Evolutionary conservation across 2,888 invertebrate species (phyloP), one percentile per base, ranked within the genome.

Genomic region (Drosophila maculinotata): DNA sequence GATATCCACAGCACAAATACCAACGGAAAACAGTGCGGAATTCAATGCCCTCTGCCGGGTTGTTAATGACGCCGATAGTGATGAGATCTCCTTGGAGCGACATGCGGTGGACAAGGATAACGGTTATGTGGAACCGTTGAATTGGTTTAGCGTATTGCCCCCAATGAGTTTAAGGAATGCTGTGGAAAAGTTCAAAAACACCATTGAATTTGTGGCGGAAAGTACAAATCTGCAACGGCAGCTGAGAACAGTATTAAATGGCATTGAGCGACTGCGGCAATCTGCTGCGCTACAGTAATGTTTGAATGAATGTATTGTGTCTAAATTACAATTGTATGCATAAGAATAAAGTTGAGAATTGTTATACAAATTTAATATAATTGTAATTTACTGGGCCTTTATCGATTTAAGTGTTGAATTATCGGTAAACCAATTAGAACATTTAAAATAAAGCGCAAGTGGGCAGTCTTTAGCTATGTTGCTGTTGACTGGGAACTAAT

Each of bases 91-190:
- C 15, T 57, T 93, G 12, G 90, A 92, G 58, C 90, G 89, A 26
- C 89, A 89, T 51, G 47, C 74, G 1, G 72, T 90, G 83, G 69
- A 93, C 86, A 89, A 93, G 88, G 79, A 87, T 1, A 75, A 84
- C 1, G 90, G 90, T 2, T 91, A 90, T 25, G 84, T 92, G 81
- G 90, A 97, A 90, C 97, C 97, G 0, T 89, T 97, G 26, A 94
- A 94, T 70, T 97, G 97, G 97, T 98, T 97, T 92, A 97, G 97
- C 9, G 94, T 97, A 33, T 91, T 98, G 30, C 96, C 97, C 0
- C 97, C 97, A 0, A 95, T 95, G 84, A 95, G 95, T 88, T 92
- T 98, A 83, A 94, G 95, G 79, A 93, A 93, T 73, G 96, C 97
- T 0, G 96, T 96, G 87, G 93, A 92, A 51, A 93, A 94, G 79